Conservation (phyloP, 2,797 vertebrate species). For the Pseudochirops cupreus region DNA sequence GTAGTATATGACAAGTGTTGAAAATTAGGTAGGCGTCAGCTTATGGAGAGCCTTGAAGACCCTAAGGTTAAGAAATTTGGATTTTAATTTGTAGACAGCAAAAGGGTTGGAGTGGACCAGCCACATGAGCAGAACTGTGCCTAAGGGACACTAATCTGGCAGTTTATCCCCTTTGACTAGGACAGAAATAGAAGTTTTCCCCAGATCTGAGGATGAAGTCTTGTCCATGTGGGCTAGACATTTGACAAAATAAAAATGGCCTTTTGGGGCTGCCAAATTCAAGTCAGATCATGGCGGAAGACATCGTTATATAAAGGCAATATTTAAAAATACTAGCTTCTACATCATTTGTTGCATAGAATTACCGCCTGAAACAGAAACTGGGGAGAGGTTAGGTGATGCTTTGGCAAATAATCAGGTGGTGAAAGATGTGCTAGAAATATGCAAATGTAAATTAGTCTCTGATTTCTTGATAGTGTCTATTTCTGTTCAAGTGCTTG, state of each 20-base stretch:
- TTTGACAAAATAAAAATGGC: conserved; percentile 8
- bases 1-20: not conserved
- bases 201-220: conserved; percentile 5
- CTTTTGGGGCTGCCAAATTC: conserved; percentile 1
- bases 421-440: conserved; percentile 22
- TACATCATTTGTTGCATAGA: not conserved
- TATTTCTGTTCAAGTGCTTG: conserved; percentile 43
- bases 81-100: not conserved
- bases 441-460: conserved; percentile 48
- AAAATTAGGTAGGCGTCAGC: not conserved
- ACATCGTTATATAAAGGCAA: conserved; percentile 3
- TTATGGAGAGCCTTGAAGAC: not conserved
- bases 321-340: not conserved
- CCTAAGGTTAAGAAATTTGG: not conserved
- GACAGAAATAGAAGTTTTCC: not conserved
- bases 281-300: not conserved
- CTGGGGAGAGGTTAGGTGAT: conserved; percentile 12
- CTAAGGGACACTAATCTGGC: not conserved
- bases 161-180: not conserved
- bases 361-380: conserved; percentile 49
- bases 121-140: not conserved
- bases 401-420: conserved; percentile 35
- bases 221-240: conserved; percentile 13
- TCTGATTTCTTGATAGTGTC: conserved; percentile 39
- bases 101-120: not conserved